phyloP scores from a whole-genome alignment of 2,888 invertebrate genomes.

The Asteroscopus sphinx region DNA sequence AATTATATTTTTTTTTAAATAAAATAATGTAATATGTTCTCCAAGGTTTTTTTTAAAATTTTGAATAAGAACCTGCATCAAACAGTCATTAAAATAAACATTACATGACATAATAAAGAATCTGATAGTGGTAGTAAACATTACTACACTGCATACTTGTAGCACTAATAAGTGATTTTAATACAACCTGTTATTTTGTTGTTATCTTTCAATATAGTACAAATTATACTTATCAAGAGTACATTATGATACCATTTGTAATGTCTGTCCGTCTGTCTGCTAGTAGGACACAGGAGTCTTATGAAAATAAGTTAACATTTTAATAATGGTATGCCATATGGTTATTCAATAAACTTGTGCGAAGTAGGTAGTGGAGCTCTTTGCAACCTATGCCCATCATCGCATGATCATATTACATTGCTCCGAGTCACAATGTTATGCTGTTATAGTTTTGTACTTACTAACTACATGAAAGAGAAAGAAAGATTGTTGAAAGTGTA shows the following conservation, averaged over 20 bases:
- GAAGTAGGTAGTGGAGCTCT: no score
- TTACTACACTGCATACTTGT: background rate
- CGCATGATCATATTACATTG: no score
- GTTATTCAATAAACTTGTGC: no score
- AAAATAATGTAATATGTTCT: no score
- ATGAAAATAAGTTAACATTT: background rate
- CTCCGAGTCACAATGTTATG: no score
- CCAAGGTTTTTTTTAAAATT: background rate
- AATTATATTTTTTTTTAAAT: no score
- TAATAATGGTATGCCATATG: slow-evolving; percentile 3
- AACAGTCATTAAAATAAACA: background rate
- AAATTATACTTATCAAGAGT: no score
- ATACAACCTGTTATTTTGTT: background rate
- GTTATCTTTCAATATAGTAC: slow-evolving; percentile 14
- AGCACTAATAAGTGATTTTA: background rate
- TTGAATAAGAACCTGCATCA: background rate
- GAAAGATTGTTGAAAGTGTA: no score
- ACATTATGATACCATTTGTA: slow-evolving; percentile 1
- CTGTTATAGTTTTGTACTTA: no score
- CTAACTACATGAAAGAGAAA: no score
- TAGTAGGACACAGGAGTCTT: no score
- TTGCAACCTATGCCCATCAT: no score
- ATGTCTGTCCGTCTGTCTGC: slow-evolving; percentile 5
- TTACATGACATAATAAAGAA: background rate
- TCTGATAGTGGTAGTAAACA: slow-evolving; percentile 3